Base-by-base conservation (phyloP, 2,888 invertebrate species). In the Neoaliturus tenellus region DNA sequence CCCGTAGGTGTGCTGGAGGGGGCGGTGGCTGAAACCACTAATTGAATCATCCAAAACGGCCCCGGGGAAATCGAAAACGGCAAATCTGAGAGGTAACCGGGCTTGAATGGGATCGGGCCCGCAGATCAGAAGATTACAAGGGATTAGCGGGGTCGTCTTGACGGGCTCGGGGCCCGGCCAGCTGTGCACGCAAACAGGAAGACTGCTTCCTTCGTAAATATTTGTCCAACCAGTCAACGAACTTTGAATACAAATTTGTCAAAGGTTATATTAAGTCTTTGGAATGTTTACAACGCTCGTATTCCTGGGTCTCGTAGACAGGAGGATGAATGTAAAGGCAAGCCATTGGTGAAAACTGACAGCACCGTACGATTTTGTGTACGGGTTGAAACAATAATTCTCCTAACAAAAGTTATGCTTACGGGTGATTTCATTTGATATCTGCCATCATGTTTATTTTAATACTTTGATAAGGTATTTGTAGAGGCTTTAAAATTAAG, bases 11-110 rank as follows among this genome's bases (percentile, higher is more conserved):
- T 33, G 17, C 33, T 8, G 4, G 35, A 20, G 39, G 69, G 35
- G 69, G 5, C 55, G 6, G 62, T 23, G 62, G 28, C 25, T 39
- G 39, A 69, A 69, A 69, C 69, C 69, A 35, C 69, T 69, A 69
- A 69, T 69, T 69, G 69, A 69, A 69, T 69, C 39, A 69, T 69
- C 69, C 69, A 69, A 69, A 69, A 39, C 35, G 69, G 39, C 69
- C 39, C 39, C 17, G n/a, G 69, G 69, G 69, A 69, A 69, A 69
- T 69, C 69, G 69, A 69, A 69, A 69, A 69, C 69, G n/a, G 69
- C 62, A 62, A 62, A 69, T 35, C 39, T 35, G 69, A 69, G 39
- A 35, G 69, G 69, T 69, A 69, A 69, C 69, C 39, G 23, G 33
- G n/a, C 14, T 39, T 35, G 69, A 69, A 39, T 39, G 69, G 39